phyloP scores from a whole-genome alignment of 2,797 vertebrate species.

The Diplodus puntazzo region DNA sequence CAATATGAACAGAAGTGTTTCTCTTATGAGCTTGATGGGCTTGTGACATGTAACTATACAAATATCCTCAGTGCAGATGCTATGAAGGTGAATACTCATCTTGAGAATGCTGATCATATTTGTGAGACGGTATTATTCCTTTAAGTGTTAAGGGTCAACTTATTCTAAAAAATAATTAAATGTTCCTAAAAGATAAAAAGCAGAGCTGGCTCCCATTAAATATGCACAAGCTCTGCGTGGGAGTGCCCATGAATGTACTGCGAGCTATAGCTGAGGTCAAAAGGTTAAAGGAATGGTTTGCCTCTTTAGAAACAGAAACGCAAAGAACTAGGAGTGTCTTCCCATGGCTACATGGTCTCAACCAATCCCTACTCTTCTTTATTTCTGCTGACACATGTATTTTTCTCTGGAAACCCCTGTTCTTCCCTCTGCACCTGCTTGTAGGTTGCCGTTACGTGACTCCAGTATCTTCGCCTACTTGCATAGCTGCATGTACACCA shows the following conservation, averaged over 20 bases:
- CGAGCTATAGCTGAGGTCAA: not conserved
- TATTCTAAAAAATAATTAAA: conserved; percentile 1
- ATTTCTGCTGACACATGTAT: no score
- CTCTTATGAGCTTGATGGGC: conserved; percentile 10
- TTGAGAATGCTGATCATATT: not conserved
- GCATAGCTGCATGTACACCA: no score
- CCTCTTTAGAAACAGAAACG: no score
- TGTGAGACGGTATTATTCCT: not conserved
- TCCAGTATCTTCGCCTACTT: no score
- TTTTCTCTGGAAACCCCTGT: no score
- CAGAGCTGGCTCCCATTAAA: not conserved
- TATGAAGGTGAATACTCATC: not conserved
- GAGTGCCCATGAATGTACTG: not conserved
- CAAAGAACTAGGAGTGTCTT: no score
- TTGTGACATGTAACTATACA: conserved; percentile 28
- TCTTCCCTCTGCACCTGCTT: no score
- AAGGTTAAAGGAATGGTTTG: not conserved
- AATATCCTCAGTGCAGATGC: not conserved
- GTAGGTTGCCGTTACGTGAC: no score
- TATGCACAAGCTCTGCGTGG: not conserved
- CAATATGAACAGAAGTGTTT: not conserved
- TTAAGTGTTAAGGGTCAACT: not conserved
- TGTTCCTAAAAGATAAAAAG: not conserved
- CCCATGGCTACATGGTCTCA: no score
- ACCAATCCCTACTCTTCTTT: no score